Base-by-base conservation (phyloP, 2,113 vertebrate genomes). In the Perca flavescens region DNA sequence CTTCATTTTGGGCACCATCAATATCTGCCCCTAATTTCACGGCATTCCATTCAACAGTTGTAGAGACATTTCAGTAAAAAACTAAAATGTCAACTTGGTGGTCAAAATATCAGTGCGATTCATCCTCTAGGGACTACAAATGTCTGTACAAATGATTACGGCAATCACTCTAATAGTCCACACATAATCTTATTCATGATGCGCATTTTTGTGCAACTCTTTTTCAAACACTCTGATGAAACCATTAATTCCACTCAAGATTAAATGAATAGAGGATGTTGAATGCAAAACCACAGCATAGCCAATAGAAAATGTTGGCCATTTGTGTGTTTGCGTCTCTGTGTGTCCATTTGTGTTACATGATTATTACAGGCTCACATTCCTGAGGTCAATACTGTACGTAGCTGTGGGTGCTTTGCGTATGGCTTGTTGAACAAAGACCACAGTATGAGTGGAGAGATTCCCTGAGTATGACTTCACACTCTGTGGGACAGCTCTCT, bases 371-470 rank as follows among this genome's bases (percentile, higher is more conserved):
- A 80, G 77, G 57, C 75, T 63, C 14, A 36, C 86, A 91, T 93
- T 91, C 87, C 85, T 80, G 70, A 75, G 71, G 78, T 43, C 68
- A 66, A 19, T 43, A 15, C 49, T 70, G 52, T 43, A 43, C 40
- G 10, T 25, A 60, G 61, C 86, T 56, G 85, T 65, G 82, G 70
- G 74, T 17, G 67, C 10, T 67, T 31, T 65, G 61, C 22, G 14
- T 61, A 47, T 76, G 63, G 72, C 62, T 80, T 83, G 52, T 70
- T 75, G 57, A 81, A 91, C 90, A 94, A 93, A 90, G 92, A 70
- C 58, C 4, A 6, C 84, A 90, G 83, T 91, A 67, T 91, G 69
- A 82, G 68, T 31, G 77, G 66, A 74, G 72, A 74, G 82, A 86
- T 77, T 88, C 79, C 56, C 52, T 58, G 60, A 21, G 22, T 62